Base-by-base conservation (phyloP, 2,888 invertebrate species). In the Dendrolimus houi region DNA sequence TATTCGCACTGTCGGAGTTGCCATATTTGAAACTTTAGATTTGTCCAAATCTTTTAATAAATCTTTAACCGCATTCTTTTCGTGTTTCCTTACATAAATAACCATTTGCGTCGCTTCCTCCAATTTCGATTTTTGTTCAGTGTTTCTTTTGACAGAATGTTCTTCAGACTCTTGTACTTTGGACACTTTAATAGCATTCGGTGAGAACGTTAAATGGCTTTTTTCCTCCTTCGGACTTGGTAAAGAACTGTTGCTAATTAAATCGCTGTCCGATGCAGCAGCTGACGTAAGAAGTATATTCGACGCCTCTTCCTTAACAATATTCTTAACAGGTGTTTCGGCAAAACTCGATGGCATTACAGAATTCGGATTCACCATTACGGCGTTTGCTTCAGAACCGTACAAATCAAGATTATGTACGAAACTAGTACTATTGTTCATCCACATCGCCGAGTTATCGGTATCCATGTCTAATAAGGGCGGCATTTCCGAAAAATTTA, bases 281-380 rank as follows among this genome's bases (percentile, higher is more conserved):
- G 73, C 82, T 41, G 91, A 91, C 8, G 90, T 87, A n/a, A 91
- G 75, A 63, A 91, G 71, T 61, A 91, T 66, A 69, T 90, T 86
- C 1, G 90, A 89, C 7, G 90, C 83, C 65, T 89, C 90, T 69
- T 91, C 90, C 69, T 91, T 91, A 7, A 89, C 87, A 52, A 83
- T 77, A 61, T 72, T 83, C 69, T 90, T 90, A 9, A 85, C 77
- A 41, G 91, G 91, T 7, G 91, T 90, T 64, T 91, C 91, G 29
- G 91, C 88, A 60, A 93, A 93, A 64, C 95, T 93, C 52, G 95
- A 91, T 1, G 97, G 97, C 94, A 97, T 95, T 54, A 97, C 97
- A 41, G 96, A 96, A 74, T 96, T 97, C 7, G 97, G 97, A 86
- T 97, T 97, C 7, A 97, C 97, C 93, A 97, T 94, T 64, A 96